phyloP scores from a whole-genome alignment of 1,140 invertebrate species.

The Drosophila bocki region DNA sequence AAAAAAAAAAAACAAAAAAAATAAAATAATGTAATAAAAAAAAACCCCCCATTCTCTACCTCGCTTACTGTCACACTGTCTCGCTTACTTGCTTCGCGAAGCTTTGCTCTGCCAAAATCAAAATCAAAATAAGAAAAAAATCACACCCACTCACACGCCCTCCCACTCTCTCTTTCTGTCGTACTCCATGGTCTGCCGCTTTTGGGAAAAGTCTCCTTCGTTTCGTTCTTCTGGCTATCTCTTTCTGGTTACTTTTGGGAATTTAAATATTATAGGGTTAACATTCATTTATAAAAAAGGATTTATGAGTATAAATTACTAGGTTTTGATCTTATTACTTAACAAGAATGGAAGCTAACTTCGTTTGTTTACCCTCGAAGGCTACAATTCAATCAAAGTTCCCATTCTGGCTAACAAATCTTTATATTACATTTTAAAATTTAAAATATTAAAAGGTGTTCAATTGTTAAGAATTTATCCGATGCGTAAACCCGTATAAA shows the following conservation, averaged over 20 bases:
- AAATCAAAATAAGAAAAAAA: constrained; percentile 5
- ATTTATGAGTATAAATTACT: not conserved
- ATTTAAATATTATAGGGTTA: not conserved
- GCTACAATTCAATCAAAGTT: no score
- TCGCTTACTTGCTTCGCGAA: constrained; percentile 16
- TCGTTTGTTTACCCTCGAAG: no score
- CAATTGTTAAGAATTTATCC: no score
- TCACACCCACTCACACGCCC: constrained; percentile 11
- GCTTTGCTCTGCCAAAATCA: constrained; percentile 19
- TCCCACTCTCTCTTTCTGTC: constrained; percentile 13
- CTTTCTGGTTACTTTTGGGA: constrained; percentile 2
- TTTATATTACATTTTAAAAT: no score
- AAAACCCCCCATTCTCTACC: not conserved
- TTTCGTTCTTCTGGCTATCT: constrained; percentile 7
- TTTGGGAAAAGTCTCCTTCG: constrained; percentile 20
- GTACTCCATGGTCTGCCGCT: constrained; percentile 15
- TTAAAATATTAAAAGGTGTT: no score
- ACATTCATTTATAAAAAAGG: not conserved
- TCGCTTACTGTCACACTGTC: constrained; percentile 14
- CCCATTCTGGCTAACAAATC: no score
- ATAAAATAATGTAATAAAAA: not conserved
- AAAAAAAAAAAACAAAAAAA: not conserved
- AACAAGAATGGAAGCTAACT: not conserved
- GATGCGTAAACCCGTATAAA: no score
- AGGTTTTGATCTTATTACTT: not conserved